phyloP scores from a whole-genome alignment of 2,113 vertebrate genomes.

The Apaloderma vittatum region DNA sequence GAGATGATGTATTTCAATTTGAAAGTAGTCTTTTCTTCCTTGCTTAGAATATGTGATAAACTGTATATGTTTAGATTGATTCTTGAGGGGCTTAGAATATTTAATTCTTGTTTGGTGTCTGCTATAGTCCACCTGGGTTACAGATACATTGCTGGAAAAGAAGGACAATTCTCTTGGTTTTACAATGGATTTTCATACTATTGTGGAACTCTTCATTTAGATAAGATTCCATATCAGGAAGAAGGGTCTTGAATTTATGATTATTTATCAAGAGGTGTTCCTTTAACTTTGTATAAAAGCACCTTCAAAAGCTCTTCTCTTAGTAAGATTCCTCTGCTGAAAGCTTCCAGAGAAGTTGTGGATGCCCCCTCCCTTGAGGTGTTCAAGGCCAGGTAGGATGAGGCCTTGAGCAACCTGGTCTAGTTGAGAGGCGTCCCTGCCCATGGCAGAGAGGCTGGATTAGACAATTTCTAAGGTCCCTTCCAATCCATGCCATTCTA shows the following conservation, averaged over 20 bases:
- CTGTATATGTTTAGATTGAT: background rate
- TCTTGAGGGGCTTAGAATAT: background rate
- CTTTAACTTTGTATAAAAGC: background rate
- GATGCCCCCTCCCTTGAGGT: too few relatives aligned
- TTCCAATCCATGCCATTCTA: too few relatives aligned
- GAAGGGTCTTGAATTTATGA: background rate
- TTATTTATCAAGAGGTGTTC: background rate
- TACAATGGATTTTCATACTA: background rate
- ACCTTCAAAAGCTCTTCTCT: background rate
- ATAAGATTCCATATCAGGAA: background rate
- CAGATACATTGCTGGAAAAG: background rate
- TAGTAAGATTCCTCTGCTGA: fast-evolving
- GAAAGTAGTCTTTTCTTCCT: background rate
- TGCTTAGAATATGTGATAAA: background rate
- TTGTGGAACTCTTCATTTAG: background rate
- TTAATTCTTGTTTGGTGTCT: background rate
- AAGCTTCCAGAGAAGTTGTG: background rate
- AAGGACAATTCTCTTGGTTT: background rate
- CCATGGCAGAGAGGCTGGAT: too few relatives aligned
- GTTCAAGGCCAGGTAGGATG: too few relatives aligned
- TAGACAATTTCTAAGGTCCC: too few relatives aligned
- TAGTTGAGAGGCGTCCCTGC: too few relatives aligned
- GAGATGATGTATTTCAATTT: background rate
- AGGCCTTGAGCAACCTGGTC: too few relatives aligned
- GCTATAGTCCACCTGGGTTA: background rate